A percentile compares a stretch with the other conserved stretches of the same genome.
phyloP scores from a whole-genome alignment of 92 coral and sea anemone genomes.

The Isaurus tuberculatus region DNA sequence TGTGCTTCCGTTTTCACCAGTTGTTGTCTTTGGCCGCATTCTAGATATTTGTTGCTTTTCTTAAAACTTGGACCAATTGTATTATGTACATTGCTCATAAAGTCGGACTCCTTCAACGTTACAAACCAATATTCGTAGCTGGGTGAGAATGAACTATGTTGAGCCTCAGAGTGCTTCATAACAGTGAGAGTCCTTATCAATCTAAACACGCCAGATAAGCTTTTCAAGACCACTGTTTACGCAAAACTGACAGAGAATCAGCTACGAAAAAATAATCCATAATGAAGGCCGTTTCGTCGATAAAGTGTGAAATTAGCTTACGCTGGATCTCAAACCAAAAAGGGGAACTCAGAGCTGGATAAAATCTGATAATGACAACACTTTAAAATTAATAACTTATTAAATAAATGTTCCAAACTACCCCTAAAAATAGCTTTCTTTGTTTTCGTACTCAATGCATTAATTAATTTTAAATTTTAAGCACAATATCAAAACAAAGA shows the following conservation, averaged over 20 bases:
- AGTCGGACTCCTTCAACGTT: not conserved
- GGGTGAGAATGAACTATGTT: not conserved
- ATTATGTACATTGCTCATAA: not conserved
- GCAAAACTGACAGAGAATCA: not conserved
- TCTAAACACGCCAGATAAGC: not conserved
- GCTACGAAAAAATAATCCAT: too few relatives aligned
- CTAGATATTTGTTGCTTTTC: slow-evolving; percentile 6
- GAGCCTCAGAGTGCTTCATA: not conserved
- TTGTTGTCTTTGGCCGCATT: slow-evolving; percentile 6
- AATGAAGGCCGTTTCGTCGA: too few relatives aligned
- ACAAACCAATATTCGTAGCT: not conserved
- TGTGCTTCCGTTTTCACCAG: not conserved
- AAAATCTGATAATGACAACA: not conserved
- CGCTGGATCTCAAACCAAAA: not conserved
- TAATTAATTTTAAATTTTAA: too few relatives aligned
- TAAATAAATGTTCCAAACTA: not conserved
- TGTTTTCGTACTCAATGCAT: not conserved
- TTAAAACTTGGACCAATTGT: slow-evolving; percentile 2
- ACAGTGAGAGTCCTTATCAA: not conserved
- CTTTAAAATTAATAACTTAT: not conserved
- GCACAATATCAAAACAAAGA: too few relatives aligned
- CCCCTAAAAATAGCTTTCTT: too few relatives aligned
- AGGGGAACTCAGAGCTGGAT: not conserved
- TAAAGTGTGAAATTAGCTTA: not conserved
- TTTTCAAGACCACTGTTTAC: not conserved